Percentiles rank a stretch among this genome's conserved stretches.
Evolutionary conservation across 2,797 vertebrate species (phyloP).

Genomic region (Xerus rutilus): DNA sequence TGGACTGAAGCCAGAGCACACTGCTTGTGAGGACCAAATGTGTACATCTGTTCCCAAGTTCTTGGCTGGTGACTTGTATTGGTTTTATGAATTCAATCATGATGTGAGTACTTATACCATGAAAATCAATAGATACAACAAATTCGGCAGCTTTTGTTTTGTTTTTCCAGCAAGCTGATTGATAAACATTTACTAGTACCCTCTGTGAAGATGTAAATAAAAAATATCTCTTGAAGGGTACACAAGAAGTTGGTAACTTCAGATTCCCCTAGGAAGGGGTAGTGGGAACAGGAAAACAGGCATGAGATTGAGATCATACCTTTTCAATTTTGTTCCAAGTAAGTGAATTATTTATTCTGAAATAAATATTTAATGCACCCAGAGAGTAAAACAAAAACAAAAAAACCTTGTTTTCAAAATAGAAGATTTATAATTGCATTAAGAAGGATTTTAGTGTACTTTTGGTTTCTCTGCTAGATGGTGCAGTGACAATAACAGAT

Average conservation of each 20-base stretch:
- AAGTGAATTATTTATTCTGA: conserved; percentile 43
- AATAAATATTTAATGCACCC: neutral
- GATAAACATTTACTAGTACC: conserved; percentile 16
- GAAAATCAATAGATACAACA: neutral
- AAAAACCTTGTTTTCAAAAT: neutral
- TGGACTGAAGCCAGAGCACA: neutral
- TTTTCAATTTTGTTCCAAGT: conserved; percentile 19
- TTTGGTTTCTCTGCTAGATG: conserved; percentile 25
- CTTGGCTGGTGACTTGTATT: neutral
- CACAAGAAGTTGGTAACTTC: neutral
- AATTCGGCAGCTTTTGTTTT: neutral
- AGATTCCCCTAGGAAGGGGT: neutral
- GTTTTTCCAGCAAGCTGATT: conserved; percentile 13
- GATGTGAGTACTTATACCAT: neutral
- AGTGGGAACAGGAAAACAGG: neutral
- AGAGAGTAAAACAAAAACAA: neutral
- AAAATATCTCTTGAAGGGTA: conserved; percentile 31
- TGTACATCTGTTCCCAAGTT: neutral
- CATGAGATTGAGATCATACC: neutral
- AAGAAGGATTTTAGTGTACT: neutral
- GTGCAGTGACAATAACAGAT: neutral
- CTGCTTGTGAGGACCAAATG: neutral
- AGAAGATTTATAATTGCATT: neutral
- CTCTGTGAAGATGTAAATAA: neutral
- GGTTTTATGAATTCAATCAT: neutral